Base-by-base conservation (phyloP, 2,888 invertebrate species). In the Chrysina gloriosa region DNA sequence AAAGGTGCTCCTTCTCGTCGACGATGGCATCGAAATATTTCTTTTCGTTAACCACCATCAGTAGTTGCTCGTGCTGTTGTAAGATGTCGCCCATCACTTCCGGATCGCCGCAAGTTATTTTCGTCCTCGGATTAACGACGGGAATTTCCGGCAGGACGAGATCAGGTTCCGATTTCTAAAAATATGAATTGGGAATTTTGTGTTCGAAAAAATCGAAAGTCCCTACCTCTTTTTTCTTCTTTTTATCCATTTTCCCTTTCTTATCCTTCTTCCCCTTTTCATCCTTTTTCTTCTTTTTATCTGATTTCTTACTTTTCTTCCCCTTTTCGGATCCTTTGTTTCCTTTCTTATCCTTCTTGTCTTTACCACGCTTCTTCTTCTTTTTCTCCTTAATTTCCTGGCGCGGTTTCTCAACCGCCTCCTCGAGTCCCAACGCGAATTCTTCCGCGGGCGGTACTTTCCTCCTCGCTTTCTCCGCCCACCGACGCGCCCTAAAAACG, bases 121-220 rank as follows among this genome's bases (percentile, higher is more conserved):
- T 72, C 6, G 21, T 23, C 39, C 73, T 50, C 5, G 52, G 27
- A 25, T 72, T 72, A 11, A 45, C 68, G 0, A 72, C 61, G 5
- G 73, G 73, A 7, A 70, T 52, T n/a, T 68, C 58, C 1, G 73
- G 73, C 9, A 73, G 29, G 19, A 65, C 27, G 1, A 70, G 21
- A 2, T 69, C 68, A 3, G 39, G 16, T n/a, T 11, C 23, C 23
- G 5, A 3, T 16, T 19, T 27, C 25, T 7, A 58, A 34, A 5
- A 58, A 34, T 14, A 54, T 19, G 23, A 52, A 52, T 7, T 48
- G 23, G 19, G n/a, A 54, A 31, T 19, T 19, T 1, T 29, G 9
- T 14, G 14, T 31, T 4, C 7, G 9, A 11, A 16, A 31, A 29
- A 34, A 27, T 5, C 6, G 2, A 45, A 9, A 11, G 11, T 14